A percentile compares a stretch with the other conserved stretches of the same genome.
These are phyloP conservation scores for Eolophus roseicapilla DNA, from an alignment of 2,113 vertebrate species.

Conservation along the genomic window DNA sequence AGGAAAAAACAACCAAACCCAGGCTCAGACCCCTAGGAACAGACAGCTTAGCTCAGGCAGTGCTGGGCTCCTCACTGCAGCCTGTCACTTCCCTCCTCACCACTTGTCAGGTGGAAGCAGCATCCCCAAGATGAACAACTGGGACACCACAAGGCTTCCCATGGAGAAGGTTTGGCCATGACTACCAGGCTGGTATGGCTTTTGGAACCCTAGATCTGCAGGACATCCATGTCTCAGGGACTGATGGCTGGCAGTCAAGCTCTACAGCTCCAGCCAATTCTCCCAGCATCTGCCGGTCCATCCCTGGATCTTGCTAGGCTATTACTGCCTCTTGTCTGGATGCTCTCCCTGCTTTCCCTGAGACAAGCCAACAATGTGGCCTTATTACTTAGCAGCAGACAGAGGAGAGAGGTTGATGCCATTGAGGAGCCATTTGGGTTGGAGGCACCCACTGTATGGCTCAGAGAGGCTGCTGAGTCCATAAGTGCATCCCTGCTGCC, in stretches of 20 bases:
- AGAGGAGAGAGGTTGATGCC: background rate
- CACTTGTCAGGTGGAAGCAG: background rate
- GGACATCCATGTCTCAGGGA: no score
- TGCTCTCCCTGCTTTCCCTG: background rate
- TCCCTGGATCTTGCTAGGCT: background rate
- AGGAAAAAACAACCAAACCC: background rate
- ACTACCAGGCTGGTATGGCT: background rate
- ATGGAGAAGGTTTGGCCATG: background rate
- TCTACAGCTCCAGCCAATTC: background rate
- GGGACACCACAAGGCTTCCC: background rate
- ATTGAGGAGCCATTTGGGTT: background rate
- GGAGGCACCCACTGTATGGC: background rate
- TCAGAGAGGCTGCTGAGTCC: background rate
- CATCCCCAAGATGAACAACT: background rate
- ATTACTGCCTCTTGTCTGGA: background rate
- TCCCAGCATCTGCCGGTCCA: background rate
- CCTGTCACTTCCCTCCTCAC: background rate
- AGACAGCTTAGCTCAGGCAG: background rate
- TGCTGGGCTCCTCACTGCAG: background rate
- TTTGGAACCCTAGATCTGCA: background rate
- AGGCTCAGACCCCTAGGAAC: background rate
- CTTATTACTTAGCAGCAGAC: background rate
- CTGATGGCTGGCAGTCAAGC: background rate
- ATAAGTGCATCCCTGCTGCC: background rate
- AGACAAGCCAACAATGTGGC: accelerated